Evolutionary conservation across 2,888 invertebrate species (phyloP).

Genomic region (Eupithecia vulgata): DNA sequence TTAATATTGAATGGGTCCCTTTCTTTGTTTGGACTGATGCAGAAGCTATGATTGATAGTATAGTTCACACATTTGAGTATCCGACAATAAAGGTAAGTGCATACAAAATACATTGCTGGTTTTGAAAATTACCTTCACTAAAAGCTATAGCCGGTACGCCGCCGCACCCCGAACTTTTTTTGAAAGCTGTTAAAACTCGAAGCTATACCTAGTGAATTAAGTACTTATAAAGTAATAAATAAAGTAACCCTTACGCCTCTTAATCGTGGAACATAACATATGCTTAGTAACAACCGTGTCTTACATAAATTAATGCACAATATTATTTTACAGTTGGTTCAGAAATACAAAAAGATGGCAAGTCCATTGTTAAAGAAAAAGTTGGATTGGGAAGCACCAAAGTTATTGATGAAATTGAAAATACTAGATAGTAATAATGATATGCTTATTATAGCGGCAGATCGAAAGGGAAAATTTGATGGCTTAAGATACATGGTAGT

Average conservation of each 20-base stretch:
- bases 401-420: constrained; percentile 53
- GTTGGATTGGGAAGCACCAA: constrained; percentile 65
- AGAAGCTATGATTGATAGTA: constrained; percentile 23
- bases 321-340: constrained; percentile 51
- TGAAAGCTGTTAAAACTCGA: too few relatives aligned
- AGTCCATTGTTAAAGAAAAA: constrained; percentile 46
- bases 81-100: constrained; percentile 61
- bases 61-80: constrained; percentile 57
- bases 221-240: too few relatives aligned
- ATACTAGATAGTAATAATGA: constrained; percentile 30
- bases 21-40: constrained; percentile 64
- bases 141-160: background rate
- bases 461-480: constrained; percentile 61
- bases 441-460: constrained; percentile 60
- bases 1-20: constrained; percentile 65
- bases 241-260: too few relatives aligned
- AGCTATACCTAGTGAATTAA: too few relatives aligned
- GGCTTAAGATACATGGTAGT: constrained; percentile 50
- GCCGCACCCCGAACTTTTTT: background rate
- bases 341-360: constrained; percentile 52
- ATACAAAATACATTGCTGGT: background rate
- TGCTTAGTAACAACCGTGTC: background rate
- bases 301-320: background rate
- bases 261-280: too few relatives aligned
- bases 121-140: background rate